These are phyloP conservation scores for Drosophila nebulosa DNA, from an alignment of 1,140 invertebrate species.

Conservation along the genomic window DNA sequence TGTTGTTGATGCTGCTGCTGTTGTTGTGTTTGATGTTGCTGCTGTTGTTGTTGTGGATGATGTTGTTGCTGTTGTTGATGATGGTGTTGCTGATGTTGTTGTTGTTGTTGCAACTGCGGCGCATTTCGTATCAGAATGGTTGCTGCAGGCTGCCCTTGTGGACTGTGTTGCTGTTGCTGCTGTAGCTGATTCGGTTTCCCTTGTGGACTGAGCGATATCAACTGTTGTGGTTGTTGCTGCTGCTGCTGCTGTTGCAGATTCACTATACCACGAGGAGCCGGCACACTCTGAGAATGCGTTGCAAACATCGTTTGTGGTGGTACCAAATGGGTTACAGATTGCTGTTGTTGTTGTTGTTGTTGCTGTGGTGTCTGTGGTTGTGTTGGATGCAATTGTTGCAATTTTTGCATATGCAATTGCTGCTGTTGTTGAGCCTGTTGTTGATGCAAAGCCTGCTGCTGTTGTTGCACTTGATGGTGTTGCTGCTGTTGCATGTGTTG, in stretches of 20 bases:
- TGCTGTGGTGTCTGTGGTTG: slow-evolving; percentile 39
- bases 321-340: slow-evolving; percentile 19
- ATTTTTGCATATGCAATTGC: slow-evolving; percentile 18
- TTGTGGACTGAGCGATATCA: slow-evolving; percentile 29
- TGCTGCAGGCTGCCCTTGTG: slow-evolving; percentile 5
- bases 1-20: too few relatives aligned
- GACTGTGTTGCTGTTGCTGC: slow-evolving; percentile 9
- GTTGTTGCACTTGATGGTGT: slow-evolving; percentile 27
- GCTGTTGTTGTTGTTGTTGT: slow-evolving; percentile 29
- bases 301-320: slow-evolving; percentile 26
- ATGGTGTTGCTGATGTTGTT: slow-evolving; percentile 19
- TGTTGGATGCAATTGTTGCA: slow-evolving; percentile 29
- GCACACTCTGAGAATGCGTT: background rate
- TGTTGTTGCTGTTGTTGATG: slow-evolving; percentile 5
- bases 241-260: slow-evolving; percentile 31
- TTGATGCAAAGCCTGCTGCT: slow-evolving; percentile 44
- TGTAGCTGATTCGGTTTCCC: slow-evolving; percentile 11
- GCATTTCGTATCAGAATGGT: slow-evolving; percentile 16
- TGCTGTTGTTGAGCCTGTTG: slow-evolving; percentile 36
- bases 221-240: slow-evolving; percentile 15
- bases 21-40: slow-evolving; percentile 27
- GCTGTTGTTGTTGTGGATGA: background rate
- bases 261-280: background rate
- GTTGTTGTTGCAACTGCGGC: background rate
- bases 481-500: slow-evolving; percentile 31